A percentile compares a stretch with the other conserved stretches of the same genome.
These are phyloP conservation scores for Calameuta filiformis DNA, from an alignment of 2,888 invertebrate species.

Conservation along the genomic window DNA sequence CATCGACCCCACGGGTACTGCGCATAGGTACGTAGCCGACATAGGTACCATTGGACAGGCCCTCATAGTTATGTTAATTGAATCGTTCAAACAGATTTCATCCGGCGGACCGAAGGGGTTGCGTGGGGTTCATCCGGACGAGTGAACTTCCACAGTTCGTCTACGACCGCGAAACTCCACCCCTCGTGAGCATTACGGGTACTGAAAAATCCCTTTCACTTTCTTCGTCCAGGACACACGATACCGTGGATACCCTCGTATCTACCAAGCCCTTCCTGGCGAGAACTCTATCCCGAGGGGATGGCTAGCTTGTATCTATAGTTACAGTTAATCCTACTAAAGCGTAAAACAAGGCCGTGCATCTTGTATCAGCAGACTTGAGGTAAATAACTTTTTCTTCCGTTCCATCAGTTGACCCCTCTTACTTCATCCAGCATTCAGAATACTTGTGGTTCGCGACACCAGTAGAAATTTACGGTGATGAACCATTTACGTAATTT, in stretches of 20 bases:
- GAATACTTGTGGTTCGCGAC: not conserved
- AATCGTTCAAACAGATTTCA: slow-evolving; percentile 33
- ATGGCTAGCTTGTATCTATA: not conserved
- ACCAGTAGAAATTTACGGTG: not conserved
- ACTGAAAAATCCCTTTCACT: not conserved
- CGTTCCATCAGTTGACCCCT: not conserved
- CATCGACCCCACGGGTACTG: not conserved
- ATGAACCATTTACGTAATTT: not conserved
- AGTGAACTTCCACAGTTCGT: not conserved
- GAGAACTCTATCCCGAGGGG: not conserved
- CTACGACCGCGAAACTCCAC: slow-evolving; percentile 4
- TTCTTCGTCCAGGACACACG: not conserved
- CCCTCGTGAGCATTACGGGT: not conserved
- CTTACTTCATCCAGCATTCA: not conserved
- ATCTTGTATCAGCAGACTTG: not conserved
- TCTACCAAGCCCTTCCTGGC: not conserved
- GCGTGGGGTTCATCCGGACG: slow-evolving; percentile 3
- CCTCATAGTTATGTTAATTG: slow-evolving; percentile 34
- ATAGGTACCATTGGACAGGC: not conserved
- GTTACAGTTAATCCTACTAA: not conserved
- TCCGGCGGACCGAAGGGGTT: slow-evolving; percentile 7
- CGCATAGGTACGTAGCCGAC: not conserved
- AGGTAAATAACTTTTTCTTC: not conserved
- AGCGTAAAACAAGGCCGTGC: not conserved
- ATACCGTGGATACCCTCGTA: not conserved